phyloP scores from a whole-genome alignment of 2,113 vertebrate species.

The Dipodomys stephensi region DNA sequence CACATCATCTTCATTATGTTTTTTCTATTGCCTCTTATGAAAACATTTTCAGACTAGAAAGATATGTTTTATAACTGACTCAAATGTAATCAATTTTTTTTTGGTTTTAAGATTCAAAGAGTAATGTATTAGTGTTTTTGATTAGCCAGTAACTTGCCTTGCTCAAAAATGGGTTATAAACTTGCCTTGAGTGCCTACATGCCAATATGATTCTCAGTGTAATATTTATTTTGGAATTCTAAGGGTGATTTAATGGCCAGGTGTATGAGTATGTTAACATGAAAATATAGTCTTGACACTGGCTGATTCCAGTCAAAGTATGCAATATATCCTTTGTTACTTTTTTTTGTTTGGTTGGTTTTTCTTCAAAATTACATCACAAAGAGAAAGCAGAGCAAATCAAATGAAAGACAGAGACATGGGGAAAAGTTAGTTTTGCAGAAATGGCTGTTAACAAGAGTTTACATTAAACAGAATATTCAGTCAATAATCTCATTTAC shows the following conservation, averaged over 20 bases:
- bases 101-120: neutral
- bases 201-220: neutral
- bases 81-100: neutral
- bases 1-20: too few species aligned
- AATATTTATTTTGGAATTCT: neutral
- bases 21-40: too few species aligned
- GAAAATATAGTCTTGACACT: neutral
- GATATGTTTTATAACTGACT: neutral
- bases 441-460: neutral
- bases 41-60: too few species aligned
- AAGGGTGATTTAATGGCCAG: neutral
- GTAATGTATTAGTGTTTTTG: neutral
- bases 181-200: neutral
- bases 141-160: neutral
- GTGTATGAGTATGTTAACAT: neutral
- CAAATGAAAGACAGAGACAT: neutral
- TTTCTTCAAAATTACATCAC: too few species aligned
- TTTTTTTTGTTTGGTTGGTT: too few species aligned
- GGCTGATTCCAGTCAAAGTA: neutral
- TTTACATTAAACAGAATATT: neutral
- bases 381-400: neutral
- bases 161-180: neutral
- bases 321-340: too few species aligned
- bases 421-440: neutral
- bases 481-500: neutral